These are phyloP conservation scores for Melanophora roralis DNA, from an alignment of 2,888 invertebrate genomes.

Conservation along the genomic window DNA sequence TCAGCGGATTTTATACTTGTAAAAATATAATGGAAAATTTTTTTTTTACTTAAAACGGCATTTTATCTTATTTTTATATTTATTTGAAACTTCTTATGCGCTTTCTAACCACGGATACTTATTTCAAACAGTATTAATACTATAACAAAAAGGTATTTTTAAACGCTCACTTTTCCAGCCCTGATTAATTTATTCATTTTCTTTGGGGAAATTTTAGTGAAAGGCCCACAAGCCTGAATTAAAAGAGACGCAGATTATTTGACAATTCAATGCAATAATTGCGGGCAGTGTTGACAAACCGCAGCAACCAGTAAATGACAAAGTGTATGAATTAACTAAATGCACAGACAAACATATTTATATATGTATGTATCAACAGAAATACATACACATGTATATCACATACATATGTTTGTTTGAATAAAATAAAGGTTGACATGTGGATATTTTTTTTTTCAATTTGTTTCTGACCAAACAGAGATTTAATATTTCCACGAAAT, in stretches of 20 bases:
- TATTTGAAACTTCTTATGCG: too few species aligned
- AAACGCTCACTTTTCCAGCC: too few species aligned
- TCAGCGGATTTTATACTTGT: too few species aligned
- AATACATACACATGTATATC: background rate
- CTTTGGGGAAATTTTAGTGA: too few species aligned
- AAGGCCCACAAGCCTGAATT: too few species aligned
- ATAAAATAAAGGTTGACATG: slow-evolving; percentile 42
- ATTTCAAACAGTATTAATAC: too few species aligned
- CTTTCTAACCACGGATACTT: too few species aligned
- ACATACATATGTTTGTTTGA: slow-evolving; percentile 11
- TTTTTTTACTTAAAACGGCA: too few species aligned
- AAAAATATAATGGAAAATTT: too few species aligned
- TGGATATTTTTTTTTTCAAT: slow-evolving; percentile 1
- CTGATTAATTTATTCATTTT: background rate
- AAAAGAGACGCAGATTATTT: slow-evolving; percentile 31
- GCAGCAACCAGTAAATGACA: slow-evolving; percentile 57
- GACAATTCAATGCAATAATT: slow-evolving; percentile 60
- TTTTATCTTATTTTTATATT: too few species aligned
- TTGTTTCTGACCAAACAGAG: background rate
- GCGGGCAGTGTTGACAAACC: slow-evolving; percentile 59
- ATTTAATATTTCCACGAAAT: slow-evolving; percentile 39
- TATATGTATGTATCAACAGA: background rate
- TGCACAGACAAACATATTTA: background rate
- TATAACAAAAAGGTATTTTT: too few species aligned
- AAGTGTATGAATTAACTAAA: slow-evolving; percentile 37